Base-by-base conservation (phyloP, 1,140 invertebrate genomes). In the Ectropis grisescens region DNA sequence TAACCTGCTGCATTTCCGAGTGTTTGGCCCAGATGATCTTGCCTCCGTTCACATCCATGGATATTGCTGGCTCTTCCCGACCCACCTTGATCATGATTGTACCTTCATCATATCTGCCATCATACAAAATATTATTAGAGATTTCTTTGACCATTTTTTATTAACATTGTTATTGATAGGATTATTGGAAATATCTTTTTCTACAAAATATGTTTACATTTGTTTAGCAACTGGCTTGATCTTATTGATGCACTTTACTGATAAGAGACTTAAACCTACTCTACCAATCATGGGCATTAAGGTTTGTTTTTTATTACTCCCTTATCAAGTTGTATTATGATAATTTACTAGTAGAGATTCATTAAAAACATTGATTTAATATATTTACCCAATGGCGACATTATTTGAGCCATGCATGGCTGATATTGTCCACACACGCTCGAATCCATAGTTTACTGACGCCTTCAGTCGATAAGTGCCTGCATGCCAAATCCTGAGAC, bases 1-100 rank as follows among this genome's bases (percentile, higher is more conserved):
- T 98, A 1, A 96, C 97, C 74, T 99, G 97, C 67, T 99, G 97
- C 51, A 99, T 91, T 84, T 99, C 98, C 0, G 95, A 97, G 71
- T 99, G 98, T 55, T 92, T 91, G 0, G 98, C 98, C 96, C 96
- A 99, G 24, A 99, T 93, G 28, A 99, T 98, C 85, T 99, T 99
- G 25, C 97, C 96, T 29, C 97, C 97, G 53, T 91, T 91, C 0
- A 92, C 91, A 80, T 99, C 98, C 98, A 99, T 99, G 0, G 97
- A 98, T 55, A 99, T 96, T 0, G 97, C 97, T 1, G 98, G 98
- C 65, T 99, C 98, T 70, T 99, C 98, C 19, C 97, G 86, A 3
- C 98, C 98, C 7, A 99, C 89, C 81, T 97, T 99, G 1, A 99
- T 93, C 79, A 98, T 93, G 37, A 99, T 96, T 45, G 95, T 98